phyloP scores from a whole-genome alignment of 2,888 invertebrate species.

The Noctua fimbriata region DNA sequence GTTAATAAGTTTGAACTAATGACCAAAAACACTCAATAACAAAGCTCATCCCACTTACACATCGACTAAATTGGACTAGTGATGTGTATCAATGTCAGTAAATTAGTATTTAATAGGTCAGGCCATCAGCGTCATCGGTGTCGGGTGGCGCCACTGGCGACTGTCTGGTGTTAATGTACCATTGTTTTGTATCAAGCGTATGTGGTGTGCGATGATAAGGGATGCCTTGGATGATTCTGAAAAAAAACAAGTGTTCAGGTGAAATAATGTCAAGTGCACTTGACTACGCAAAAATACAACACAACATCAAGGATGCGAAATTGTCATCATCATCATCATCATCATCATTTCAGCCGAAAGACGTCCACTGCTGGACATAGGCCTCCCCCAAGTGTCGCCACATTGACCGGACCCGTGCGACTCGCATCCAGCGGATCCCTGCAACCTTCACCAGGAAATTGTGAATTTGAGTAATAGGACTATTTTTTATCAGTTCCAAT shows the following conservation, averaged over 20 bases:
- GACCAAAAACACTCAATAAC: conserved; percentile 8
- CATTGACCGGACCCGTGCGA: no score
- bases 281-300: not conserved
- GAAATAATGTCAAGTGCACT: not conserved
- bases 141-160: conserved; percentile 57
- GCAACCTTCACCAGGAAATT: no score
- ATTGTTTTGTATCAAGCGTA: conserved; percentile 50
- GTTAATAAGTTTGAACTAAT: not conserved
- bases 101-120: conserved; percentile 69
- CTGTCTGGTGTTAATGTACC: conserved; percentile 60
- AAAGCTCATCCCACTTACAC: conserved; percentile 26
- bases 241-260: not conserved
- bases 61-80: conserved; percentile 60
- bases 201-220: conserved; percentile 41
- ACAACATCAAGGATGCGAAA: not conserved
- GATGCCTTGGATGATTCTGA: conserved; percentile 19
- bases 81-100: conserved; percentile 62
- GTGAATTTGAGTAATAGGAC: not conserved
- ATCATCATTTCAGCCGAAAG: no score
- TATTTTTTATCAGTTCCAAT: not conserved
- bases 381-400: no score
- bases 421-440: no score
- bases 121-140: conserved; percentile 60
- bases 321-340: no score
- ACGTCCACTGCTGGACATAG: no score